Evolutionary conservation across 1,140 invertebrate species (phyloP).

Genomic region (Drosophila orena): DNA sequence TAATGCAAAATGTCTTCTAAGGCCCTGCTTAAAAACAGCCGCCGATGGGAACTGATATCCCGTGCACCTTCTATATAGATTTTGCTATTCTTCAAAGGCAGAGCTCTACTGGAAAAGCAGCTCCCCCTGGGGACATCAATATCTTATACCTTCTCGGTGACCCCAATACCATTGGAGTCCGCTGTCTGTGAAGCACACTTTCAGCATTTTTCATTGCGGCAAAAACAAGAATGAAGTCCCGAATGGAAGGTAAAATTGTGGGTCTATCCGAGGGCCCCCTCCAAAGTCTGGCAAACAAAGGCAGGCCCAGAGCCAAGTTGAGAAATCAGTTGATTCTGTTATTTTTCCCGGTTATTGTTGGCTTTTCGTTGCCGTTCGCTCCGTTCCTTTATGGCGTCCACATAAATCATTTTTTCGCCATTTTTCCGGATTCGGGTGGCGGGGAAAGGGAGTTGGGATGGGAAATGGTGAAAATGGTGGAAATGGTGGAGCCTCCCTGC

Average conservation of each 20-base stretch:
- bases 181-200: conserved; percentile 30
- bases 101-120: conserved; percentile 1
- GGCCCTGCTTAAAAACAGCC: neutral
- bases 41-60: conserved; percentile 2
- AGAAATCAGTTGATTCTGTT: conserved; percentile 81
- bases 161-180: conserved; percentile 33
- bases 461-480: conserved; percentile 5
- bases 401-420: conserved; percentile 81
- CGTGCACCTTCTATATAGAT: conserved; percentile 9
- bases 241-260: conserved; percentile 41
- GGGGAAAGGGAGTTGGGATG: conserved; percentile 1
- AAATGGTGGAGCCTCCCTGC: conserved; percentile 8
- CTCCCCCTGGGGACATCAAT: conserved; percentile 38
- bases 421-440: conserved; percentile 39
- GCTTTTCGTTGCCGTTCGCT: conserved; percentile 35
- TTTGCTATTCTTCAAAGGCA: too few species aligned
- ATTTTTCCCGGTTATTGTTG: conserved; percentile 60
- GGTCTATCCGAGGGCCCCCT: conserved; percentile 11
- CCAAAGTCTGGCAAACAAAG: conserved; percentile 33
- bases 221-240: conserved; percentile 24
- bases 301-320: conserved; percentile 62
- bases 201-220: conserved; percentile 55
- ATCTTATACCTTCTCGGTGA: conserved; percentile 37
- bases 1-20: too few species aligned
- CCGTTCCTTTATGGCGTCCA: conserved; percentile 63